Percentiles rank a stretch among this genome's conserved stretches.
These are phyloP conservation scores for Borostomias antarcticus DNA, from an alignment of 2,797 vertebrate species.

Conservation along the genomic window DNA sequence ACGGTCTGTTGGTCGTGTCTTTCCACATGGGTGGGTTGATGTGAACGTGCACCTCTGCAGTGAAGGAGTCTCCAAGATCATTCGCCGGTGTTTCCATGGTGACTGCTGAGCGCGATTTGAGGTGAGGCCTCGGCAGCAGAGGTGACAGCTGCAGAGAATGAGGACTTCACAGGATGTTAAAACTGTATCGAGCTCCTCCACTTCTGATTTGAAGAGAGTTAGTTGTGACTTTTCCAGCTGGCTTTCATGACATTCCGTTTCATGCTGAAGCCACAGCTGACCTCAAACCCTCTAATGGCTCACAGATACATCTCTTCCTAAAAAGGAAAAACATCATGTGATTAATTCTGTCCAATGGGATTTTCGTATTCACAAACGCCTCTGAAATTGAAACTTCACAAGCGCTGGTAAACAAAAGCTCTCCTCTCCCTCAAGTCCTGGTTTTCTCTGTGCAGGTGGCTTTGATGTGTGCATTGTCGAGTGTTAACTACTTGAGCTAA, in stretches of 20 bases:
- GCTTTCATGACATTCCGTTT: background rate
- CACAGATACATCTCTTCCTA: background rate
- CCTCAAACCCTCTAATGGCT: background rate
- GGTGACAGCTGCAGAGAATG: background rate
- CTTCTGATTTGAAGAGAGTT: background rate
- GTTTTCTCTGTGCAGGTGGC: slow-evolving; percentile 16
- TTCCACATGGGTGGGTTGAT: background rate
- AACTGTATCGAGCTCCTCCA: too few species aligned
- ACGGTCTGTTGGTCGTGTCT: background rate
- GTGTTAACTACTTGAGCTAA: slow-evolving; percentile 38
- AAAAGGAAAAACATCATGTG: background rate
- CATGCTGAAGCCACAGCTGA: background rate
- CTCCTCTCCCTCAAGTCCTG: slow-evolving; percentile 24
- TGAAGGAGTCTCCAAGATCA: background rate
- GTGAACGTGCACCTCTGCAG: background rate
- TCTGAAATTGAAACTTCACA: slow-evolving; percentile 18
- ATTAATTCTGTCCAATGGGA: slow-evolving; percentile 17
- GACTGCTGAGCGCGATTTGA: background rate
- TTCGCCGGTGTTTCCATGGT: slow-evolving; percentile 6
- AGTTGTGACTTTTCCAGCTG: background rate
- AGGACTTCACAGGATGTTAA: background rate
- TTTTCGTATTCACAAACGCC: slow-evolving; percentile 16
- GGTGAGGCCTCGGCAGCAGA: too few species aligned
- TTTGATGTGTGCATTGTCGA: slow-evolving; percentile 40
- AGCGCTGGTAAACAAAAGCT: slow-evolving; percentile 13